A percentile compares a stretch with the other conserved stretches of the same genome.
phyloP scores from a whole-genome alignment of 2,113 vertebrate species.

The Pycnonotus jocosus region DNA sequence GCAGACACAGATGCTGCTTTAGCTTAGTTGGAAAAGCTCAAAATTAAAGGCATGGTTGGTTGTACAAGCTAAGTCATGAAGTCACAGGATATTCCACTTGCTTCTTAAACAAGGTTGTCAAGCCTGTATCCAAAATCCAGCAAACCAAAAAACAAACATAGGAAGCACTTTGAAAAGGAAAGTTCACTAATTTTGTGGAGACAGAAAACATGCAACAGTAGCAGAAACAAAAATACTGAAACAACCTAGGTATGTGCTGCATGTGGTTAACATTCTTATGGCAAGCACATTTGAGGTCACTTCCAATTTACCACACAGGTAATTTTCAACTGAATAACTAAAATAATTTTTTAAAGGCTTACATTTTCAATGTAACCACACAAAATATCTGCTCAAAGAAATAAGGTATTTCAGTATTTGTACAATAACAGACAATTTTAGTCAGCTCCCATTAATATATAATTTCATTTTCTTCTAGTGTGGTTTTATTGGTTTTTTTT shows the following conservation, averaged over 20 bases:
- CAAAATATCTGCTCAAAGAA: neutral
- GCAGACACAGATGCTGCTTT: neutral
- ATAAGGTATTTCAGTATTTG: neutral
- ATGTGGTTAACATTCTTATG: neutral
- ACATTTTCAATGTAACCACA: neutral
- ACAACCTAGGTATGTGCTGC: neutral
- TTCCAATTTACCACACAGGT: neutral
- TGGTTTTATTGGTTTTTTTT: neutral
- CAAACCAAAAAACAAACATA: neutral
- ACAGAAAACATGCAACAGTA: neutral
- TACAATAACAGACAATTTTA: neutral
- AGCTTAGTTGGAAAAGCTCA: neutral
- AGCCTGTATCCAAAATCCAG: neutral
- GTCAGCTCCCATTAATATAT: neutral
- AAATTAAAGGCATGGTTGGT: neutral
- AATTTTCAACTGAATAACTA: neutral
- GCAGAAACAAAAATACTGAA: neutral
- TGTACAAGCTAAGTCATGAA: neutral
- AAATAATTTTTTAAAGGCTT: neutral
- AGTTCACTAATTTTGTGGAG: neutral
- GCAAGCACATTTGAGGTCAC: neutral
- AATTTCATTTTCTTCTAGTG: neutral
- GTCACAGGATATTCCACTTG: neutral
- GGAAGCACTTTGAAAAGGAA: neutral
- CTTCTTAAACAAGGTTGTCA: neutral